A percentile compares a stretch with the other conserved stretches of the same genome.
phyloP scores from a whole-genome alignment of 2,797 vertebrate genomes.

The Caiman crocodilus region DNA sequence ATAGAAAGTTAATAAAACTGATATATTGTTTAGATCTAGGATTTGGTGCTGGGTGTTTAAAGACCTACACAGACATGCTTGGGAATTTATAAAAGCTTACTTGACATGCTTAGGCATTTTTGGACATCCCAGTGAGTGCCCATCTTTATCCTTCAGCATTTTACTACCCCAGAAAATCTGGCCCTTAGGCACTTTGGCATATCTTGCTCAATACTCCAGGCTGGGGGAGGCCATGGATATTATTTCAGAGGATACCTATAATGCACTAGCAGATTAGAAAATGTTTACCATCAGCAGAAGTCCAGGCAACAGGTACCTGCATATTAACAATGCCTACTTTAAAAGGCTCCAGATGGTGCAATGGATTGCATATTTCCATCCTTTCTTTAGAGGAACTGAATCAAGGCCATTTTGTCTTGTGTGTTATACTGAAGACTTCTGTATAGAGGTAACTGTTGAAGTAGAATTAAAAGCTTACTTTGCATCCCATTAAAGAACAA shows the following conservation, averaged over 20 bases:
- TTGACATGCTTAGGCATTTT: not conserved
- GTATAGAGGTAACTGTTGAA: not conserved
- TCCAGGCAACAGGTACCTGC: not conserved
- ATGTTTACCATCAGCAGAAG: not conserved
- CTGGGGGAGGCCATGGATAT: accelerated
- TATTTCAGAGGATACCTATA: not conserved
- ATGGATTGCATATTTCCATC: not conserved
- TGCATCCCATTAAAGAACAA: not conserved
- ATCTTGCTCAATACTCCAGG: not conserved
- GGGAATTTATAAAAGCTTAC: not conserved
- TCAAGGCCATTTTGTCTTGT: not conserved
- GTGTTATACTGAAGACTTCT: conserved; percentile 11
- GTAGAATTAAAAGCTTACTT: not conserved
- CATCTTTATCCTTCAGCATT: not conserved
- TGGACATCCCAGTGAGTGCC: not conserved
- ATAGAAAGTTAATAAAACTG: not conserved
- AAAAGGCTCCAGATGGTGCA: not conserved
- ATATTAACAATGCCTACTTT: not conserved
- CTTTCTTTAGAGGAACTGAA: not conserved
- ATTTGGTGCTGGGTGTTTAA: not conserved
- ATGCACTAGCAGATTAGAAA: not conserved
- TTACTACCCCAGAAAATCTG: not conserved
- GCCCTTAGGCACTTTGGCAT: not conserved
- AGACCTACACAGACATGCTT: not conserved
- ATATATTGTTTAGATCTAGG: not conserved